These are phyloP conservation scores for Lophotis ruficrista DNA, from an alignment of 2,113 vertebrate genomes.

Conservation along the genomic window DNA sequence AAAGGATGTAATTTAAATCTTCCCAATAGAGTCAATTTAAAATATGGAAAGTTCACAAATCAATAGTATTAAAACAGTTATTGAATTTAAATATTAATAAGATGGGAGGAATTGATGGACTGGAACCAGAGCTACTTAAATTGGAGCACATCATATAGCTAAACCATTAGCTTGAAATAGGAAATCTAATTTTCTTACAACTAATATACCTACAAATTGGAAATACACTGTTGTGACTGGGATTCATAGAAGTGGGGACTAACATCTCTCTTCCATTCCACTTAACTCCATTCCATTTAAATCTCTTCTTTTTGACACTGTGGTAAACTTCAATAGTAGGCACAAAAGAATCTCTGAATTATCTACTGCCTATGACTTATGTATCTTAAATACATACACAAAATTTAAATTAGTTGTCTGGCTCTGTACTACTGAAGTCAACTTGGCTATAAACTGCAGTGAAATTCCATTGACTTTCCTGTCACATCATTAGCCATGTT, in stretches of 20 bases:
- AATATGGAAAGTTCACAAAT: constrained; percentile 50
- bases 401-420: background rate
- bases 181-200: constrained; percentile 60
- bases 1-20: constrained; percentile 45
- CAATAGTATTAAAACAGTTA: constrained; percentile 67
- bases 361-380: background rate
- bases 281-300: too few relatives aligned
- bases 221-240: constrained; percentile 1
- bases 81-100: constrained; percentile 75
- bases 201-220: constrained; percentile 43
- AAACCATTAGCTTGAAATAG: constrained; percentile 50
- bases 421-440: background rate
- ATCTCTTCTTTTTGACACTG: background rate
- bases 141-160: background rate
- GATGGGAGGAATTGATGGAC: constrained; percentile 40
- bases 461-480: background rate
- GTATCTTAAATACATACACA: background rate
- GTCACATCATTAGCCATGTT: background rate
- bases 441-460: background rate
- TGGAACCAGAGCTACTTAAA: constrained; percentile 58
- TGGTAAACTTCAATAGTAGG: background rate
- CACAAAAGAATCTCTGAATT: background rate
- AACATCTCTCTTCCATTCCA: background rate
- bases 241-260: background rate
- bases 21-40: constrained; percentile 44